Evolutionary conservation across 2,888 invertebrate species (phyloP), one percentile per base, ranked within the genome.

Genomic region (Parnassius smintheus): DNA sequence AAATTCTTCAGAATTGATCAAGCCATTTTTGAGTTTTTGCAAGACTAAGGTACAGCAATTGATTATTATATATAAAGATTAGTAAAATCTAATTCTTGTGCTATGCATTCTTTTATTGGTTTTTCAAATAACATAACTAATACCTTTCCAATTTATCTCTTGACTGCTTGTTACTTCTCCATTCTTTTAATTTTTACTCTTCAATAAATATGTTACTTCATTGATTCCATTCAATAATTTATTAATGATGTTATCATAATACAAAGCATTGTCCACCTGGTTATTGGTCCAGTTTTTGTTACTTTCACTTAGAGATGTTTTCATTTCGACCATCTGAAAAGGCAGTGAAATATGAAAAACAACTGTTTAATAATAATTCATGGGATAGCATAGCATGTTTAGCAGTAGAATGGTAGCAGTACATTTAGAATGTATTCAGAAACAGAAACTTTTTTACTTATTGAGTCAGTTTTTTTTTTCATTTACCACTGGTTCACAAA

Each of bases 171-270:
- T 18, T 35, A 42, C 0, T n/a, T 51, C 10, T 13, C 8, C 59
- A 3, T 8, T 45, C n/a, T 8, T 68, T 80, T 74, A 87, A 60
- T 83, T 81, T 65, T 82, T 84, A 62, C 80, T 86, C 59, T 85
- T 82, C 50, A 88, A 72, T 62, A 89, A 76, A 65, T 84, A 89
- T 66, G 83, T 80, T 2, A 88, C 83, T 70, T 88, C 91, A 73
- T 90, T 88, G 13, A 89, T 82, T 2, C 81, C 82, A 2, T 82
- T 72, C 0, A 89, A 76, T 12, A 91, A 67, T 69, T 88, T 88
- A 63, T 79, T 85, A 35, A 90, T 75, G 2, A 87, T 73, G 18
- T 77, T 77, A 58, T 85, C 82, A 68, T 88, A 90, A 42, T 78
- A 74, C 25, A 86, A 65, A 9, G 77, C 72, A 58, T 71, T 75